Evolutionary conservation across 37 sponge, comb jelly and placozoan genomes (phyloP).

Genomic region (Trichoplax adhaerens): DNA sequence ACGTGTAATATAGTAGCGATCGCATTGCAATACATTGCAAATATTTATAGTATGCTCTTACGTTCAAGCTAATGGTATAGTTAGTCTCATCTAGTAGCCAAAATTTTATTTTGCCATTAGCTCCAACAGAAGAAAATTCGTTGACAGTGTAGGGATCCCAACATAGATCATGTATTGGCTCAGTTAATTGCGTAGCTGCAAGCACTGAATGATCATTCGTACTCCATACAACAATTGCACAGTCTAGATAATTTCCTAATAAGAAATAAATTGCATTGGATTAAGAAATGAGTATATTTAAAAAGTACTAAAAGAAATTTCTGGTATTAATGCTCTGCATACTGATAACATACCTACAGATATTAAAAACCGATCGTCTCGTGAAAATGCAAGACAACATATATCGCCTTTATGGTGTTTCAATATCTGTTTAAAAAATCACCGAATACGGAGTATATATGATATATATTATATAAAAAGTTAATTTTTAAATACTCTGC

Average conservation of each 20-base stretch:
- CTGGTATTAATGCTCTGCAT: too few relatives aligned
- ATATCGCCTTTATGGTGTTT: constrained; percentile 19
- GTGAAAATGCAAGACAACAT: constrained; percentile 35
- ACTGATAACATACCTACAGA: constrained; percentile 38
- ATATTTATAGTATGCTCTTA: too few relatives aligned
- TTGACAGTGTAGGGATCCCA: constrained; percentile 68
- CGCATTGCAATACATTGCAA: too few relatives aligned
- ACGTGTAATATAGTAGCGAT: too few relatives aligned
- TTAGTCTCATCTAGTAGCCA: not conserved
- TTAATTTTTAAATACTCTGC: not conserved
- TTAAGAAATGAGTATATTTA: too few relatives aligned
- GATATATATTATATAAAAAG: too few relatives aligned
- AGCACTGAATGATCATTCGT: constrained; percentile 36
- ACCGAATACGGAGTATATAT: not conserved
- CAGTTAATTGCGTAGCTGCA: constrained; percentile 5
- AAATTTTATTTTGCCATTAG: not conserved
- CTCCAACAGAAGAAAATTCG: constrained; percentile 53
- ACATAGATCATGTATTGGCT: constrained; percentile 14
- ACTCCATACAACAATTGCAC: constrained; percentile 41
- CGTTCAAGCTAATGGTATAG: too few relatives aligned
- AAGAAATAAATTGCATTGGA: not conserved
- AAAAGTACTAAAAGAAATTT: too few relatives aligned
- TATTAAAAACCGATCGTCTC: constrained; percentile 57
- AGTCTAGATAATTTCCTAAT: constrained; percentile 33
- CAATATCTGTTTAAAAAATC: constrained; percentile 13